Base-by-base conservation (phyloP, 30 jellyfish, hydroid and myxozoan species). In the Aurelia sp. region DNA sequence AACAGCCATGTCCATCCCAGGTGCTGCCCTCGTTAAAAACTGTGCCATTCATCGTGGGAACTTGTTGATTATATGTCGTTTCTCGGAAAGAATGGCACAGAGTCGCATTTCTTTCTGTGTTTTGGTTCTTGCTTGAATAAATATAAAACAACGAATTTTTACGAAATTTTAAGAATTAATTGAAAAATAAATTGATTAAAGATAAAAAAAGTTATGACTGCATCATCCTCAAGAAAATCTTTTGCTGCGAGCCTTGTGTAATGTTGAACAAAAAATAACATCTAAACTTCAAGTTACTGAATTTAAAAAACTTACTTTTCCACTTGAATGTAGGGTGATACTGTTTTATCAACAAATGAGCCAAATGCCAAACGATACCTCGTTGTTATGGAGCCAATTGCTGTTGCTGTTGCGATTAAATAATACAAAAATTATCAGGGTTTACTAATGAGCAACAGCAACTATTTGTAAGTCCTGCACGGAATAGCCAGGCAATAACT, bases 311-410 rank as follows among this genome's bases (percentile, higher is more conserved):
- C 97, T 71, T 74, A 89, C 97, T 33, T 38, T 47, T 83, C 96
- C 33, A 75, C 47, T 81, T 86, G 96, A 15, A 90, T 70, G 57
- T 70, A 95, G 1, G 99, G 99, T 31, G 96, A 75, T 3, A 95
- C 96, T 21, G 97, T 73, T 63, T 94, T 94, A 72, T 94, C 99
- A 22, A 94, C 97, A 84, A 94, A 94, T 13, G 99, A 55, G 18
- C 99, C 99, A 84, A 94, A 94, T 17, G 91, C 99, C 52, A 94
- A 63, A 16, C 97, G 71, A 69, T 88, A 88, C 41, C 89, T 70
- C 22, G 72, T 82, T n/a, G 99, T 94, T 55, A 94, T 86, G 15
- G 80, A 79, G 47, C 94, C 94, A 63, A 94, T 94, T 3, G 88
- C 86, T 10, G 65, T 58, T 13, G 99, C 99, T 94, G 78, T 50